Evolutionary conservation across 2,113 vertebrate species (phyloP).

Genomic region (Xyrauchen texanus): DNA sequence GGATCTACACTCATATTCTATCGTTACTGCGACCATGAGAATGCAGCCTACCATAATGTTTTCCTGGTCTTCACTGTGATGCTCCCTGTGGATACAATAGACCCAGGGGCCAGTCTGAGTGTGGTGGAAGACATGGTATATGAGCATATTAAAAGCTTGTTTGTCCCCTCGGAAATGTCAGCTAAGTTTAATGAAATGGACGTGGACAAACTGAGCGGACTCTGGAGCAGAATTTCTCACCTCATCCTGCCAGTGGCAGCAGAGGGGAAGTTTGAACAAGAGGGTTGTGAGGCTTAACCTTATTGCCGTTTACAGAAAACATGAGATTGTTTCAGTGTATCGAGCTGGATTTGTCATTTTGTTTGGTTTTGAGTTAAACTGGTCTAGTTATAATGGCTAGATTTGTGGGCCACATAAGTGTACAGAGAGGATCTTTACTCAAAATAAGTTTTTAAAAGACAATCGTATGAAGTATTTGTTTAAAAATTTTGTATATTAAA

Average conservation of each 20-base stretch:
- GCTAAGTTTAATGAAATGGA: slow-evolving; percentile 74
- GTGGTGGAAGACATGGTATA: slow-evolving; percentile 86
- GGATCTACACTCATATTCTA: slow-evolving; percentile 94
- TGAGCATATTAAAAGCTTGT: slow-evolving; percentile 82
- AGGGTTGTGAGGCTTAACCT: slow-evolving; percentile 58
- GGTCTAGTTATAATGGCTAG: background rate
- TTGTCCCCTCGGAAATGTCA: slow-evolving; percentile 61
- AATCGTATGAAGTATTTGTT: background rate
- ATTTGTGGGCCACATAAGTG: background rate
- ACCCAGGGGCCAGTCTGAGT: slow-evolving; percentile 61
- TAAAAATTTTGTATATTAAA: slow-evolving; percentile 22
- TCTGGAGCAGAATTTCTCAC: slow-evolving; percentile 82
- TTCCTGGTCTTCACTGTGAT: slow-evolving; percentile 87
- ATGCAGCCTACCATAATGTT: slow-evolving; percentile 85
- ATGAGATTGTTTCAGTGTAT: background rate
- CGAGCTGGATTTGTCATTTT: too few species aligned
- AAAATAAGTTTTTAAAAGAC: slow-evolving; percentile 8
- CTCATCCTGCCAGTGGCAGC: slow-evolving; percentile 72
- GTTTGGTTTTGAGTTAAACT: background rate
- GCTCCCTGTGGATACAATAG: slow-evolving; percentile 73
- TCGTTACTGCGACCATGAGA: slow-evolving; percentile 95
- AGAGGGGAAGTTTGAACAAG: slow-evolving; percentile 58
- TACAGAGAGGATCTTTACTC: slow-evolving; percentile 1
- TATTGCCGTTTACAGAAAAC: background rate
- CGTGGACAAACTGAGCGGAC: slow-evolving; percentile 73